Percentiles rank a stretch among this genome's conserved stretches.
Conservation (phyloP, 2,888 invertebrate species). For the Ypsolopha sequella region DNA sequence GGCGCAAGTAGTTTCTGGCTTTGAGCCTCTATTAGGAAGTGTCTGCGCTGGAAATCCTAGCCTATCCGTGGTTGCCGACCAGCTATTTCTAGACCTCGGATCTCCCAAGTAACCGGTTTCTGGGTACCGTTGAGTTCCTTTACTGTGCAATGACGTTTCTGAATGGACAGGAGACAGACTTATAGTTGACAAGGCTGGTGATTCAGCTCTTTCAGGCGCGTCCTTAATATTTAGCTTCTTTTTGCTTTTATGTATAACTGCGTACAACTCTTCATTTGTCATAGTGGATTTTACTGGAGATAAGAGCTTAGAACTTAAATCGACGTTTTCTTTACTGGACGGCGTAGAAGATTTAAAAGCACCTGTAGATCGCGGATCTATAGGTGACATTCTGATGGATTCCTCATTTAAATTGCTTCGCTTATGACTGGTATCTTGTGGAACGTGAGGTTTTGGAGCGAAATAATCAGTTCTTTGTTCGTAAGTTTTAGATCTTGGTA, state of each 20-base stretch:
- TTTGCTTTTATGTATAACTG: constrained; percentile 83
- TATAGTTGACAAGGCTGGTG: constrained; percentile 52
- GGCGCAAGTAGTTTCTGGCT: constrained; percentile 65
- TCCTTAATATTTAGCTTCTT: constrained; percentile 78
- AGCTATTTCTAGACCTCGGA: constrained; percentile 72
- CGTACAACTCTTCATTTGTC: constrained; percentile 84
- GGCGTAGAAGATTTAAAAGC: constrained; percentile 79
- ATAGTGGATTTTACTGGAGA: constrained; percentile 80
- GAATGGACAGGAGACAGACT: constrained; percentile 66
- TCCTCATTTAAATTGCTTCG: constrained; percentile 28
- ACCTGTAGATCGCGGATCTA: constrained; percentile 72
- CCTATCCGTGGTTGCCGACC: constrained; percentile 70
- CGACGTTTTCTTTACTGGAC: constrained; percentile 62
- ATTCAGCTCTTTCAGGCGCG: constrained; percentile 55
- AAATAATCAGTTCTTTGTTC: constrained; percentile 20
- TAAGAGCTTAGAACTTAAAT: constrained; percentile 63
- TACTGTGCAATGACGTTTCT: constrained; percentile 52
- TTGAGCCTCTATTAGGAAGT: constrained; percentile 23
- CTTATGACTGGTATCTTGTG: constrained; percentile 11
- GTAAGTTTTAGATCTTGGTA: constrained; percentile 15
- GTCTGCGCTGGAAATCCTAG: constrained; percentile 32
- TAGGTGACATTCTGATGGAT: constrained; percentile 74
- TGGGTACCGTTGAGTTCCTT: constrained; percentile 59
- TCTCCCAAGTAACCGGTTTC: constrained; percentile 74
- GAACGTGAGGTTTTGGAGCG: constrained; percentile 21